Conservation (phyloP, 2,888 invertebrate species). For the Chrysopilus asiliformis region DNA sequence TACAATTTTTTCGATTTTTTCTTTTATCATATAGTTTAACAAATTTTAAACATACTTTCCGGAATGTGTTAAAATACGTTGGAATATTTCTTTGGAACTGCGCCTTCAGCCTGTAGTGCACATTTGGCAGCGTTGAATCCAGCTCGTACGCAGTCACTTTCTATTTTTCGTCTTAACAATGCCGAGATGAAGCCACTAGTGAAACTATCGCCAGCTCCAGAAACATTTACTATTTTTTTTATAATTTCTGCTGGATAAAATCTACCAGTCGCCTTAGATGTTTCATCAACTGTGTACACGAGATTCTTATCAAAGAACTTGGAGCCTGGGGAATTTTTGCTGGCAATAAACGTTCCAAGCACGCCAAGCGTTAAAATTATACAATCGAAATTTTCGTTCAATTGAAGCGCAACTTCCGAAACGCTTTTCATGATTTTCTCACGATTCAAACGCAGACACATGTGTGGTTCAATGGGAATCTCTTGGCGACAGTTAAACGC, state of each 20-base stretch:
- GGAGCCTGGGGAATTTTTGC: slow-evolving; percentile 16
- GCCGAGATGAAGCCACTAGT: slow-evolving; percentile 55
- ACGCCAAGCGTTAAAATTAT: slow-evolving; percentile 50
- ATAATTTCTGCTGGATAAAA: slow-evolving; percentile 26
- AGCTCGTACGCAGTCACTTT: slow-evolving; percentile 45
- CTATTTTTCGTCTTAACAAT: slow-evolving; percentile 40
- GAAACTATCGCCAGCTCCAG: slow-evolving; percentile 74
- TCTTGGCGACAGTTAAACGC: slow-evolving; percentile 34
- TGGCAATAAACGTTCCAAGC: slow-evolving; percentile 42
- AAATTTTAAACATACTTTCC: too few relatives aligned
- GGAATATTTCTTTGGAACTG: slow-evolving; percentile 44
- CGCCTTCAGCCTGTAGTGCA: slow-evolving; percentile 43
- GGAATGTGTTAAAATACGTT: too few relatives aligned
- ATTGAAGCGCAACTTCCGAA: slow-evolving; percentile 24
- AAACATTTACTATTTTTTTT: slow-evolving; percentile 49
- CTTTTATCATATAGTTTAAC: too few relatives aligned
- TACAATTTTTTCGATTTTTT: too few relatives aligned
- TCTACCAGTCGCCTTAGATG: slow-evolving; percentile 17
- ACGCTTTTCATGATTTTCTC: slow-evolving; percentile 24
- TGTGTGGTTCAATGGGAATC: background rate
- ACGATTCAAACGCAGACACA: slow-evolving; percentile 7
- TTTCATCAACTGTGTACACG: slow-evolving; percentile 14
- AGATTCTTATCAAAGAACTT: slow-evolving; percentile 13
- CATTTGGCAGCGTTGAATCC: slow-evolving; percentile 49
- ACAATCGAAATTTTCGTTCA: slow-evolving; percentile 41